Conservation (phyloP, 1,140 invertebrate genomes). For the Drosophila nasuta region DNA sequence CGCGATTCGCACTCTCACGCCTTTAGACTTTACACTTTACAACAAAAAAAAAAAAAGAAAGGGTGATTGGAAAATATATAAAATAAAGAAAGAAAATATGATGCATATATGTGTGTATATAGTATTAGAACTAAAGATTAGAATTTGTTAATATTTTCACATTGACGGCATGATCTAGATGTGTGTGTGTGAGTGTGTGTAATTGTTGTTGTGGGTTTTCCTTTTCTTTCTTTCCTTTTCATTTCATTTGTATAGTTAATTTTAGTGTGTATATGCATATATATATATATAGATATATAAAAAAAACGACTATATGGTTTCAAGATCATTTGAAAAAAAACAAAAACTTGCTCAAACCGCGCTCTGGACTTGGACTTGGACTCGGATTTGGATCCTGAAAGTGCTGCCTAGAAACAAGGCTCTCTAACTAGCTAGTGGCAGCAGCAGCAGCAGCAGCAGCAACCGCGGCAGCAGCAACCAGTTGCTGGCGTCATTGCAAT, state of each 20-base stretch:
- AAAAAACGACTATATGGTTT: constrained; percentile 84
- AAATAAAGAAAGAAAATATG: constrained; percentile 7
- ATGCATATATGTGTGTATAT: constrained; percentile 23
- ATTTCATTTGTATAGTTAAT: constrained; percentile 28
- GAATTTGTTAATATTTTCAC: constrained; percentile 67
- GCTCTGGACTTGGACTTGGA: constrained; percentile 51
- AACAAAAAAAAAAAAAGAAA: not conserved
- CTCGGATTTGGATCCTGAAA: constrained; percentile 40
- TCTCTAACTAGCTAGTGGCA: constrained; percentile 43
- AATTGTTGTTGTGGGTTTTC: constrained; percentile 5
- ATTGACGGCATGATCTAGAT: constrained; percentile 45
- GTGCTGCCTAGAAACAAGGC: constrained; percentile 36
- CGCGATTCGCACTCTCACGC: constrained; percentile 56
- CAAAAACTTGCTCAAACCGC: constrained; percentile 58
- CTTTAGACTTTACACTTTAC: constrained; percentile 2
- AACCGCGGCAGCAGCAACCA: constrained; percentile 43
- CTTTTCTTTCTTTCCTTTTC: not conserved
- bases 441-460: constrained; percentile 25
- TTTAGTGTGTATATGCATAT: constrained; percentile 50
- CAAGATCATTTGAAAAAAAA: constrained; percentile 81
- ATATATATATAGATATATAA: constrained; percentile 48
- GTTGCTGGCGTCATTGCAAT: constrained; percentile 71
- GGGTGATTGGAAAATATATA: constrained; percentile 25
- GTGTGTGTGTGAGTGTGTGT: constrained; percentile 35
- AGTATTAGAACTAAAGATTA: constrained; percentile 54